Evolutionary conservation across 1,140 invertebrate species (phyloP).

Genomic region (Drosophila nannoptera): DNA sequence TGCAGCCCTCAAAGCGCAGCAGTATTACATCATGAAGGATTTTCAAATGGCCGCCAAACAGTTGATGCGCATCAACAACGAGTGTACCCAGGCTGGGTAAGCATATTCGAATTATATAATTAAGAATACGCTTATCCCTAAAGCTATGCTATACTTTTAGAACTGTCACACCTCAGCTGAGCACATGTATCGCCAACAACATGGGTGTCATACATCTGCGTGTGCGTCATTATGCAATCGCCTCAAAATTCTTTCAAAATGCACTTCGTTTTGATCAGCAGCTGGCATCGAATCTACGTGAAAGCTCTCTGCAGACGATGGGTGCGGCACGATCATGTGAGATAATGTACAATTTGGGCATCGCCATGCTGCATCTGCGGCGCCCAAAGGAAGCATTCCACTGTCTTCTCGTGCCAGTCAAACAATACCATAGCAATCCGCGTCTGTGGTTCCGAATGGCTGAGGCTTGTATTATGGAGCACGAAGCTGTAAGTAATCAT

Average conservation of each 20-base stretch:
- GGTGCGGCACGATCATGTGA: conserved; percentile 85
- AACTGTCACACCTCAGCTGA: conserved; percentile 83
- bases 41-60: conserved; percentile 81
- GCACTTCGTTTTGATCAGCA: conserved; percentile 90
- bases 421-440: conserved; percentile 92
- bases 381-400: conserved; percentile 92
- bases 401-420: conserved; percentile 92
- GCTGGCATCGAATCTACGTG: conserved; percentile 80
- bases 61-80: conserved; percentile 79
- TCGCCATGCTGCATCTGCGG: conserved; percentile 89
- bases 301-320: conserved; percentile 58
- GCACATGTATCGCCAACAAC: conserved; percentile 92
- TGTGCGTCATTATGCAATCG: conserved; percentile 91
- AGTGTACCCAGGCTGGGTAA: conserved; percentile 54
- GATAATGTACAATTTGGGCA: conserved; percentile 94
- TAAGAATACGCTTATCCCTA: background rate
- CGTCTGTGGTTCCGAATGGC: conserved; percentile 94
- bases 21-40: conserved; percentile 81
- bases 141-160: conserved; percentile 73
- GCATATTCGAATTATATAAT: background rate
- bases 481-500: conserved; percentile 82
- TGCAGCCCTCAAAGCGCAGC: conserved; percentile 80
- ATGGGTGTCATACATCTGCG: conserved; percentile 92
- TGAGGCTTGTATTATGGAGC: conserved; percentile 91
- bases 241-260: conserved; percentile 90